A percentile compares a stretch with the other conserved stretches of the same genome.
Conservation (phyloP, 2,113 vertebrate genomes). For the Numenius arquata region DNA sequence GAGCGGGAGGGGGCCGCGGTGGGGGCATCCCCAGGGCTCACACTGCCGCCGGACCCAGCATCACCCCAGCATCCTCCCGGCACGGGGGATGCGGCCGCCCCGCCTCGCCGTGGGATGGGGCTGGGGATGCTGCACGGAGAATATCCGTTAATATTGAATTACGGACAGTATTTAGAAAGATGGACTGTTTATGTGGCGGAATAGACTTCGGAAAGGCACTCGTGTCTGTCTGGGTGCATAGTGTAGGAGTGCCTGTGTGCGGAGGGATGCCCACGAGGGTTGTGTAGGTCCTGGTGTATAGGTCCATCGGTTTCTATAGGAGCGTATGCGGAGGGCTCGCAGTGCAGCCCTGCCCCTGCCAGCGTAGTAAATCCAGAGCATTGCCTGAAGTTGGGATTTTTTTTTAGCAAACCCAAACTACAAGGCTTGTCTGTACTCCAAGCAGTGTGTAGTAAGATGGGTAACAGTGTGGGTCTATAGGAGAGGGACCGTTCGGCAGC, state of each 20-base stretch:
- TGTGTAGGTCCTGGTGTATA: accelerated
- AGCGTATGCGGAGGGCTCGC: accelerated
- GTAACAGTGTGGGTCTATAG: accelerated
- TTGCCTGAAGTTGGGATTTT: accelerated
- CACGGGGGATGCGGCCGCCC: neutral
- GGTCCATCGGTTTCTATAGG: accelerated
- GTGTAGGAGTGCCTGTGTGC: accelerated
- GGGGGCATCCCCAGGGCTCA: neutral
- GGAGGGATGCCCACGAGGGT: accelerated
- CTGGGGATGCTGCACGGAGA: accelerated
- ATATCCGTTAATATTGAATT: accelerated
- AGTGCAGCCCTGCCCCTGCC: neutral
- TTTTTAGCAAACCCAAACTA: accelerated
- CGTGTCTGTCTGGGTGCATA: accelerated
- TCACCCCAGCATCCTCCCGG: neutral
- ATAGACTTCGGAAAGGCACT: neutral
- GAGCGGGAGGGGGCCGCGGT: accelerated
- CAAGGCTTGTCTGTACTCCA: accelerated
- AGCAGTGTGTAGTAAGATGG: accelerated
- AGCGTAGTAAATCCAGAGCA: accelerated
- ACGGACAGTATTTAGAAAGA: accelerated
- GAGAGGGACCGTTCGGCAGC: neutral
- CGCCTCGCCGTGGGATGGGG: accelerated
- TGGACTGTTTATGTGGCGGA: accelerated
- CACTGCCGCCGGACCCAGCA: neutral